Evolutionary conservation across 2,113 vertebrate genomes (phyloP).

Genomic region (Daubentonia madagascariensis): DNA sequence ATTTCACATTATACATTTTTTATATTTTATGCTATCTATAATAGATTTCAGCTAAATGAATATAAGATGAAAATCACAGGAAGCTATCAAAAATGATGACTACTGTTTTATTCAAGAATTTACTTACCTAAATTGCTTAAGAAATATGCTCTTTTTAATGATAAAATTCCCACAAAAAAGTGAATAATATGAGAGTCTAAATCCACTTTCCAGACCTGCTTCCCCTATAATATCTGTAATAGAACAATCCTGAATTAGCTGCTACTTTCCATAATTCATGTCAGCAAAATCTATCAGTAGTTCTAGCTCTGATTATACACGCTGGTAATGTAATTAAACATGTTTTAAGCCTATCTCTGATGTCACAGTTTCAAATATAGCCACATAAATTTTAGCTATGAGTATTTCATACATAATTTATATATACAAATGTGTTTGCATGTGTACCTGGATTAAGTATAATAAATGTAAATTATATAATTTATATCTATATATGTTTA

Average conservation of each 20-base stretch:
- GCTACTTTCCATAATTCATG: conserved; percentile 66
- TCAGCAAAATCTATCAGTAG: conserved; percentile 71
- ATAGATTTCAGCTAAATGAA: background rate
- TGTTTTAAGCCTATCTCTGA: conserved; percentile 80
- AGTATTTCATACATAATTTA: conserved; percentile 77
- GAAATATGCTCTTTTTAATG: background rate
- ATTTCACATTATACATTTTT: background rate
- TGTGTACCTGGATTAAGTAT: conserved; percentile 76
- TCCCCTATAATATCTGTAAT: conserved; percentile 72
- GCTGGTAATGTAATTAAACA: conserved; percentile 67
- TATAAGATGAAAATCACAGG: background rate
- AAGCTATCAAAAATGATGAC: background rate
- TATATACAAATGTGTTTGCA: conserved; percentile 76
- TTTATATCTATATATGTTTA: conserved; percentile 72
- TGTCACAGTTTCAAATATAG: conserved; percentile 59
- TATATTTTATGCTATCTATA: background rate
- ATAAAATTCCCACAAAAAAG: conserved; percentile 34
- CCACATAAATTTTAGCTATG: conserved; percentile 60
- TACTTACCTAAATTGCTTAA: conserved; percentile 15
- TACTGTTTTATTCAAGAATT: conserved; percentile 17
- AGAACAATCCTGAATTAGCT: conserved; percentile 71
- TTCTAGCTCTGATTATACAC: conserved; percentile 47
- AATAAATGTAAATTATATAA: conserved; percentile 73
- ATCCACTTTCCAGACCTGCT: conserved; percentile 60
- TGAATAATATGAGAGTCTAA: conserved; percentile 39